Percentiles rank a stretch among this genome's conserved stretches.
These are phyloP conservation scores for Drosophila barbarae DNA, from an alignment of 2,888 invertebrate genomes.

Conservation along the genomic window DNA sequence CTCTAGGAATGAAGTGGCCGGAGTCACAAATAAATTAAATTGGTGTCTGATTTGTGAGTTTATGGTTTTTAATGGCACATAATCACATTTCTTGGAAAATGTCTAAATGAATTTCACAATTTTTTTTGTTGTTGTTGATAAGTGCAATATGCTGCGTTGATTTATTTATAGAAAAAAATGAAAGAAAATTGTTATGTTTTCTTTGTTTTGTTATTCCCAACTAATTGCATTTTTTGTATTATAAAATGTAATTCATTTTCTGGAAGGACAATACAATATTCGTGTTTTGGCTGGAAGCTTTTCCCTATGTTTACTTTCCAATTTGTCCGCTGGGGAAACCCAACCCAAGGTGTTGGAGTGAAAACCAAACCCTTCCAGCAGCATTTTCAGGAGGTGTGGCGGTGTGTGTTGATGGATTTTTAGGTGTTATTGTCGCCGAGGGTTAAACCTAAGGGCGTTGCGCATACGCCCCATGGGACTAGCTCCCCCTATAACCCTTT, in stretches of 20 bases:
- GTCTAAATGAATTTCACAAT: constrained; percentile 5
- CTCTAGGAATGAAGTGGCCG: constrained; percentile 22
- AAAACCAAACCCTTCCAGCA: neutral
- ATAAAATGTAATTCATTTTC: neutral
- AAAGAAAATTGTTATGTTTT: neutral
- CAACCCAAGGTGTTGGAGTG: constrained; percentile 7
- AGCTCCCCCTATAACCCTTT: constrained; percentile 1
- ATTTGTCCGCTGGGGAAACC: constrained; percentile 20
- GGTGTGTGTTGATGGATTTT: constrained; percentile 48
- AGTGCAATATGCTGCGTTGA: neutral
- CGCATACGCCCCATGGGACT: constrained; percentile 41
- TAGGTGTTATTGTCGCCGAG: constrained; percentile 25
- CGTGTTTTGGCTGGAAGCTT: neutral
- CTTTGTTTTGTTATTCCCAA: neutral
- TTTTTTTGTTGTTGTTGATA: neutral
- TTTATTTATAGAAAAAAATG: neutral
- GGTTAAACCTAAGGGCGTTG: constrained; percentile 22
- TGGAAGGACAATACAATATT: neutral
- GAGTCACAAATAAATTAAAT: constrained; percentile 18
- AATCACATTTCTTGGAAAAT: constrained; percentile 7
- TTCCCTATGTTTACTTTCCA: constrained; percentile 11
- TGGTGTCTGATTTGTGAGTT: constrained; percentile 21
- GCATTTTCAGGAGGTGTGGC: constrained; percentile 15
- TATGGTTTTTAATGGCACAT: constrained; percentile 18
- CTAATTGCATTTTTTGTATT: neutral